phyloP scores from a whole-genome alignment of 2,888 invertebrate genomes.

The Aplocera efformata region DNA sequence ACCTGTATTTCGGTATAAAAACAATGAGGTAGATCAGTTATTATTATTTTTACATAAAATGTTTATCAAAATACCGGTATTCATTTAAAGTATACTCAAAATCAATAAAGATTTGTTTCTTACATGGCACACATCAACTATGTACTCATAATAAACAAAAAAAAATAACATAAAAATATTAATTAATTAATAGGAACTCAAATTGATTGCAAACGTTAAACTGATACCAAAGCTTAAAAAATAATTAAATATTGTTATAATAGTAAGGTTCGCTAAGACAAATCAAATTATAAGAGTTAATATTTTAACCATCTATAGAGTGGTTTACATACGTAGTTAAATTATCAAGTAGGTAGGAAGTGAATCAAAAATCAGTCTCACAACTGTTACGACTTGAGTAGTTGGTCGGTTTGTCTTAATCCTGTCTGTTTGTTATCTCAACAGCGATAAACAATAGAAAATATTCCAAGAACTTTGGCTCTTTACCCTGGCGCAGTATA shows the following conservation, averaged over 20 bases:
- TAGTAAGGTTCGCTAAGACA: too few relatives aligned
- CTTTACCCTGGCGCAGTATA: constrained; percentile 65
- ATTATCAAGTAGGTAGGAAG: constrained; percentile 3
- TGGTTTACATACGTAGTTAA: too few relatives aligned
- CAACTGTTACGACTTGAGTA: constrained; percentile 39
- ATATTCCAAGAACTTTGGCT: constrained; percentile 73
- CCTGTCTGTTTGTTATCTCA: constrained; percentile 44
- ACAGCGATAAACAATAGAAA: constrained; percentile 57
- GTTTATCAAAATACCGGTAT: too few relatives aligned
- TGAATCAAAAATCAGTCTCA: constrained; percentile 63
- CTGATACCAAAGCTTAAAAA: constrained; percentile 14
- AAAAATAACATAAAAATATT: constrained; percentile 53
- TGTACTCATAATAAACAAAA: constrained; percentile 52
- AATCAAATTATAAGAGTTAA: too few relatives aligned
- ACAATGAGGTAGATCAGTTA: constrained; percentile 64
- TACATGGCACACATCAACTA: constrained; percentile 44
- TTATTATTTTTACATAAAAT: not conserved
- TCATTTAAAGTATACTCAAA: not conserved
- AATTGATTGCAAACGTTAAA: constrained; percentile 58
- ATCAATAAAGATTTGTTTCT: too few relatives aligned
- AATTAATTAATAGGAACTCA: constrained; percentile 73
- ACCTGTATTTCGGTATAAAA: constrained; percentile 51
- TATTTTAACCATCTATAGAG: too few relatives aligned
- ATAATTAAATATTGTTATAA: not conserved
- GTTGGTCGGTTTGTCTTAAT: constrained; percentile 34